A percentile compares a stretch with the other conserved stretches of the same genome.
Conservation (phyloP, 2,888 invertebrate species). For the Matsumyia berberina region DNA sequence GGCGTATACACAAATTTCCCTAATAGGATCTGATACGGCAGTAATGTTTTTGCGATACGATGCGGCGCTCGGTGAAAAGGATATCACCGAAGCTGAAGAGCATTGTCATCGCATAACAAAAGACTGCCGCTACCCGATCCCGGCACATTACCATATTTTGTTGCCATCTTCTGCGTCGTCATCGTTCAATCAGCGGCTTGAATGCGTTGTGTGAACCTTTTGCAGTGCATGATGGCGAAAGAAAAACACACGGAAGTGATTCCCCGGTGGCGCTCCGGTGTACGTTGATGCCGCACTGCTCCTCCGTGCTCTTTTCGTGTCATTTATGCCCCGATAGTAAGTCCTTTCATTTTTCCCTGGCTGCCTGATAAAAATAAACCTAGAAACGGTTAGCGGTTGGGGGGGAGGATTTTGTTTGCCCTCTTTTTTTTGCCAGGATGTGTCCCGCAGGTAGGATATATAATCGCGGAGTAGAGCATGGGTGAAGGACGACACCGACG, state of each 20-base stretch:
- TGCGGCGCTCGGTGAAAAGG: slow-evolving; percentile 21
- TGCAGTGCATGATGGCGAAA: slow-evolving; percentile 43
- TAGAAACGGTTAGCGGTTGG: slow-evolving; percentile 3
- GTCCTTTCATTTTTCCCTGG: slow-evolving; percentile 38
- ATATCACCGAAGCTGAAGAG: slow-evolving; percentile 40
- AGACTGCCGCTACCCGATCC: slow-evolving; percentile 35
- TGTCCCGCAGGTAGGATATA: slow-evolving; percentile 63
- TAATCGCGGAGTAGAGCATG: slow-evolving; percentile 41
- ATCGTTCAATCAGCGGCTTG: slow-evolving; percentile 68
- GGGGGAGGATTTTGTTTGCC: not conserved
- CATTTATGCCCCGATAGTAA: slow-evolving; percentile 26
- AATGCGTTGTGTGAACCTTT: slow-evolving; percentile 59
- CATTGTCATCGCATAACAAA: slow-evolving; percentile 63
- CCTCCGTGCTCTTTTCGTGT: slow-evolving; percentile 35
- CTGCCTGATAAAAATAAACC: slow-evolving; percentile 38
- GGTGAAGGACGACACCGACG: slow-evolving; percentile 38
- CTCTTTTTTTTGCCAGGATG: slow-evolving; percentile 52
- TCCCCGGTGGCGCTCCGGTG: slow-evolving; percentile 22
- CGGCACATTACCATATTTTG: slow-evolving; percentile 67
- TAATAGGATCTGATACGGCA: slow-evolving; percentile 70
- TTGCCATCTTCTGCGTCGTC: slow-evolving; percentile 60
- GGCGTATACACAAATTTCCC: slow-evolving; percentile 61
- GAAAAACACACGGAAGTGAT: slow-evolving; percentile 53
- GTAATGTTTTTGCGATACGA: slow-evolving; percentile 56
- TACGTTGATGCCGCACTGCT: slow-evolving; percentile 1